Evolutionary conservation across 2,113 vertebrate species (phyloP), one percentile per base, ranked within the genome.

Genomic region (Camelus bactrianus): DNA sequence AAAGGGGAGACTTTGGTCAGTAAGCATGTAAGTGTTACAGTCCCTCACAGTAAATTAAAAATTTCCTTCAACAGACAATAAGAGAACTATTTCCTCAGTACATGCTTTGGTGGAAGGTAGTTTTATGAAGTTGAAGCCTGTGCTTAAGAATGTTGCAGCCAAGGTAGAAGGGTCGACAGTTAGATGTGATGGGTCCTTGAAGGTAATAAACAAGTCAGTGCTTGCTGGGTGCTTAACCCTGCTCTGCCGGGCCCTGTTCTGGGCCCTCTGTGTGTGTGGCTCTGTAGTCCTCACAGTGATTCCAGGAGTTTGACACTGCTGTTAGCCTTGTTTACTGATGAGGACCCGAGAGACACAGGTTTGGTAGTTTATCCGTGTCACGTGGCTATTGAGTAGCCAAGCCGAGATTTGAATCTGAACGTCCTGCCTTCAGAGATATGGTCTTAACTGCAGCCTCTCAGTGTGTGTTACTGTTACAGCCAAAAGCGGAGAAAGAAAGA

Each of bases 41-140:
- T 92, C 79, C 90, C 96, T 93, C 35, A 96, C 93, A 97, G 60
- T 97, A 98, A 98, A 98, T 97, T 97, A 93, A 87, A 98, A 98
- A 98, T 98, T 97, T 92, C 96, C 97, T 98, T 96, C 97, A 97
- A 92, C 94, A 94, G 95, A 72, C 98, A 97, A 92, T 98, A 86
- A 94, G 81, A 73, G 95, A 97, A 94, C 52, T 83, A 81, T 52
- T 96, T 92, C 94, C 70, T 97, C 54, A 56, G 8, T 95, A 84
- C 96, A 97, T 97, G 26, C 70, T 91, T 91, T 96, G 62, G 52
- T 96, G 56, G 56, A 87, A 94, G 54, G 73, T 93, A 91, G 76
- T 65, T 95, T 93, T 95, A 89, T 28, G 58, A 35, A 93, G 24
- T 93, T 96, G 80, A 91, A 95, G 20, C n/a, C 48, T 62, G 3